Base-by-base conservation (phyloP, 2,888 invertebrate genomes). In the Oligia strigilis region DNA sequence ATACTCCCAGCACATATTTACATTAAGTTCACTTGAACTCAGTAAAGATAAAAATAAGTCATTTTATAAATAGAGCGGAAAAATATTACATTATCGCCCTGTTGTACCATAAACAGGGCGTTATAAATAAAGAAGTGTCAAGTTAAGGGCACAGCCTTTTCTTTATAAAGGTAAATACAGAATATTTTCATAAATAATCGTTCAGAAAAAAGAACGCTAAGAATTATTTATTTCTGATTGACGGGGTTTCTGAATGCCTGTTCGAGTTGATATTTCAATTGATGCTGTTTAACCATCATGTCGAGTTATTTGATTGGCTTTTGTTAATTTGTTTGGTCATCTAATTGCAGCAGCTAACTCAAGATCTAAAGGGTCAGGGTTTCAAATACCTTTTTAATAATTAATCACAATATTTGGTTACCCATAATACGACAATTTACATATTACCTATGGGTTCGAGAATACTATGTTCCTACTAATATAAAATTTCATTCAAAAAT, bases 61-160 rank as follows among this genome's bases (percentile, higher is more conserved):
- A 49, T 4, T 49, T 49, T 78, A 81, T 75, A 76, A 76, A 87
- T 85, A 81, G 60, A 84, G 69, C 40, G 29, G 29, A 76, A 65
- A 52, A 67, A 72, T 62, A 72, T 60, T 46, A 13, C 6, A n/a
- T 71, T 85, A 85, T 84, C 85, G 36, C 13, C 6, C 9, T 70
- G 60, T 72, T 60, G 14, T 66, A 36, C 66, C 29, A 29, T 29
- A 29, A 29, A 29, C 1, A 29, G 29, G 29, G 29, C 29, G 29
- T 36, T 36, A 36, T 36, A 70, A 64, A 69, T 40, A 69, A 14
- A 14, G 62, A 62, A 65, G 29, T 46, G 29, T n/a, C 6, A 23
- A 46, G 43, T 17, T 67, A 52, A 43, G 23, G 23, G 36, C 36
- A 79, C 40, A 67, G 2, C 70, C 74, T 64, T 17, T n/a, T 14